Evolutionary conservation across 2,113 vertebrate species (phyloP), one percentile per base, ranked within the genome.

Genomic region (Petroica traversi): DNA sequence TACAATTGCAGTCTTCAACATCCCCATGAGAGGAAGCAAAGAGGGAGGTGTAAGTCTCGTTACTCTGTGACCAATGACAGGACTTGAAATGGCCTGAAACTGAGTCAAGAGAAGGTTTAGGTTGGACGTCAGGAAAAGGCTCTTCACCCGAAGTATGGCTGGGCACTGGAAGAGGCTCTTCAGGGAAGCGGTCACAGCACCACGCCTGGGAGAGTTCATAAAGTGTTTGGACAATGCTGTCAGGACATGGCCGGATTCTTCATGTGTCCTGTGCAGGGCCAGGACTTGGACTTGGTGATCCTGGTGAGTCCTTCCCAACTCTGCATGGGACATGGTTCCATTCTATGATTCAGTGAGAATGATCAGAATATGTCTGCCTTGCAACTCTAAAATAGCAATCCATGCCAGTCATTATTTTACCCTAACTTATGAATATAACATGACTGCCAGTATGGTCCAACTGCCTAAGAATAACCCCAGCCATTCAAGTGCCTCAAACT

Each of bases 371-470:
- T 1, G 1, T 51, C 55, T 62, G 28, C 16, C n/a, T 83, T 54
- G 29, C 33, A 80, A 11, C 26, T 34, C 31, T 10, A 26, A 73
- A 79, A 58, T 9, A 88, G 38, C 29, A 88, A 19, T 34, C 34
- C 22, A 29, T 19, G 54, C 14, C 38, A 83, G 55, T 45, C 12
- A 41, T 66, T 41, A 45, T 17, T 23, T 68, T 49, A 83, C 16
- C 25, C n/a, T 55, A 54, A 48, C 9, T 29, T 19, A 68, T 0
- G 0, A 79, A 68, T 63, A 48, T 6, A 82, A 43, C 16, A 38
- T 0, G 22, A 40, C 49, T 66, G 24, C 5, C 28, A 51, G 49
- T 28, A 26, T 36, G 33, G 59, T n/a, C 24, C 61, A 71, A 36
- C 38, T 48, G 14, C n/a, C 59, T 45, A 58, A 43, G 28, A 77